These are phyloP conservation scores for Drosophila borborema DNA, from an alignment of 2,888 invertebrate species.

Conservation along the genomic window DNA sequence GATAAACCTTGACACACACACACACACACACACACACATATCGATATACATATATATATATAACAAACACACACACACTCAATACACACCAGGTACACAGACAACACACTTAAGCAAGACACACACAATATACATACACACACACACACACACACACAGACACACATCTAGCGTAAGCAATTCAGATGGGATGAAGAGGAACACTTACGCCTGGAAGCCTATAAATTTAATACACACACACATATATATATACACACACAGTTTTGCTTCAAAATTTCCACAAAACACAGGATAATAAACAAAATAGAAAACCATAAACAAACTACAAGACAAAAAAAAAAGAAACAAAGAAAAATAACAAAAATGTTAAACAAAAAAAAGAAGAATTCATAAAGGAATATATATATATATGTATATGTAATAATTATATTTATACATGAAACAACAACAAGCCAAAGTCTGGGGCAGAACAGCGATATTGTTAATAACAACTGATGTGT, in stretches of 20 bases:
- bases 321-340: background rate
- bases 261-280: constrained; percentile 14
- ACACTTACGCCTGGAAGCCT: constrained; percentile 7
- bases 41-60: background rate
- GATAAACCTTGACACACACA: constrained; percentile 21
- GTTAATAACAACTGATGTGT: constrained; percentile 17
- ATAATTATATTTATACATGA: constrained; percentile 5
- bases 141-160: background rate
- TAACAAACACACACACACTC: background rate
- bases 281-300: background rate
- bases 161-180: constrained; percentile 9
- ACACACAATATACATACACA: background rate
- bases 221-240: constrained; percentile 9
- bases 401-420: constrained; percentile 2
- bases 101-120: background rate
- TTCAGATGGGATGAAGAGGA: constrained; percentile 1
- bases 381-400: background rate
- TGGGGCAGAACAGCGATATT: constrained; percentile 21
- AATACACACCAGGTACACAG: background rate
- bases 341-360: background rate
- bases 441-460: constrained; percentile 27
- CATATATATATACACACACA: constrained; percentile 6
- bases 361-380: background rate
- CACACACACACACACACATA: background rate
- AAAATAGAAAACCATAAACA: background rate